Conservation (phyloP, 2,113 vertebrate genomes). For the Beaufortia kweichowensis region DNA sequence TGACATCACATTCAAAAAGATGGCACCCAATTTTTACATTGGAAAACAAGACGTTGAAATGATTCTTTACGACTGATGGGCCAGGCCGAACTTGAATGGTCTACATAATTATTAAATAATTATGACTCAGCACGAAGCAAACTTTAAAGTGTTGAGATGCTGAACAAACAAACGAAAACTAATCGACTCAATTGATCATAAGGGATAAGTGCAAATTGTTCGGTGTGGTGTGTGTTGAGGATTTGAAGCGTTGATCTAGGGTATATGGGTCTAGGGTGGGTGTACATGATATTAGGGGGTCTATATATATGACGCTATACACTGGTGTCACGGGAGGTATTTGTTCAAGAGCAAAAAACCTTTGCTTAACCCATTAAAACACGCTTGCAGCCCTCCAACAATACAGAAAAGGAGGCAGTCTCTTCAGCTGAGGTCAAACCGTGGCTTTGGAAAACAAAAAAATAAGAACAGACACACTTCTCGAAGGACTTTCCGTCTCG, state of each 20-base stretch:
- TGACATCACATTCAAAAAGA: slow-evolving; percentile 26
- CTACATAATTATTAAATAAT: neutral
- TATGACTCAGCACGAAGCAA: slow-evolving; percentile 1
- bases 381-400: slow-evolving; percentile 42
- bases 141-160: neutral
- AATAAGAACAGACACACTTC: slow-evolving; percentile 27
- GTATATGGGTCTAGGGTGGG: neutral
- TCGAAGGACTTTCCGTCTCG: slow-evolving; percentile 33
- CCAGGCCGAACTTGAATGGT: neutral
- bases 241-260: neutral
- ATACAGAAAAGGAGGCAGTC: slow-evolving; percentile 54
- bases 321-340: slow-evolving; percentile 55
- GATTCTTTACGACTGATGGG: neutral
- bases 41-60: neutral
- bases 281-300: neutral
- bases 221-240: neutral
- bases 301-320: slow-evolving; percentile 46
- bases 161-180: neutral
- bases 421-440: slow-evolving; percentile 54
- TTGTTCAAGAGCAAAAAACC: slow-evolving; percentile 48
- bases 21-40: slow-evolving; percentile 4
- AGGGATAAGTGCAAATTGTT: neutral
- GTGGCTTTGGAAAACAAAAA: slow-evolving; percentile 45
- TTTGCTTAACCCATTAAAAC: slow-evolving; percentile 45
- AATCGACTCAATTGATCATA: slow-evolving; percentile 20